phyloP scores from a whole-genome alignment of 2,113 vertebrate genomes.

The Leptodactylus fuscus region DNA sequence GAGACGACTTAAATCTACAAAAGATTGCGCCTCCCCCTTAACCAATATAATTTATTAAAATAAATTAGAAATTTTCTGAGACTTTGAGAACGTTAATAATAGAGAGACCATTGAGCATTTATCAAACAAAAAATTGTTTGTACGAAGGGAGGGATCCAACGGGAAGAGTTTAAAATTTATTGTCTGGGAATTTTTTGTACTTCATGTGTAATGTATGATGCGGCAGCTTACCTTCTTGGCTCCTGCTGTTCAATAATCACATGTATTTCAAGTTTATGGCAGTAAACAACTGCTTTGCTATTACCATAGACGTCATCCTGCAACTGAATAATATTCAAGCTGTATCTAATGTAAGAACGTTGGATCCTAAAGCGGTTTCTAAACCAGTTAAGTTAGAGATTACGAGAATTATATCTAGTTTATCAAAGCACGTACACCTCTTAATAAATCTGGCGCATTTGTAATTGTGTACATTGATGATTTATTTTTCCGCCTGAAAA shows the following conservation, averaged over 20 bases:
- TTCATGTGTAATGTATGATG: neutral
- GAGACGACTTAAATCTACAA: conserved; percentile 50
- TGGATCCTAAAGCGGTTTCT: neutral
- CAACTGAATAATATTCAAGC: neutral
- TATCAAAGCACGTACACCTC: too few relatives aligned
- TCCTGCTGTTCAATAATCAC: neutral
- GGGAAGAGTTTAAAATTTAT: neutral
- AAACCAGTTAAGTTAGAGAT: too few relatives aligned
- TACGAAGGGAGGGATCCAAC: neutral
- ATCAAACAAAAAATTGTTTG: neutral
- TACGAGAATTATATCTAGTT: too few relatives aligned
- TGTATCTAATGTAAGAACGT: neutral
- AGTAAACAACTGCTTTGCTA: neutral
- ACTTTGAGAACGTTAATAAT: conserved; percentile 47
- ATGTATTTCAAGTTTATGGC: neutral
- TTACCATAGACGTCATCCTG: neutral
- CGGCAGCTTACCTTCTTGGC: neutral
- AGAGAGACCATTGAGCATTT: neutral
- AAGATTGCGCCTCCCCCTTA: neutral
- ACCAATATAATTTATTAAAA: conserved; percentile 58
- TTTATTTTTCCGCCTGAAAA: too few relatives aligned
- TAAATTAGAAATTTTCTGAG: conserved; percentile 55
- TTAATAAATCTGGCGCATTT: too few relatives aligned
- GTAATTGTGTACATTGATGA: too few relatives aligned
- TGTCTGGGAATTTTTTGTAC: neutral